phyloP scores from a whole-genome alignment of 2,888 invertebrate genomes.

The Alloplasta piceator region DNA sequence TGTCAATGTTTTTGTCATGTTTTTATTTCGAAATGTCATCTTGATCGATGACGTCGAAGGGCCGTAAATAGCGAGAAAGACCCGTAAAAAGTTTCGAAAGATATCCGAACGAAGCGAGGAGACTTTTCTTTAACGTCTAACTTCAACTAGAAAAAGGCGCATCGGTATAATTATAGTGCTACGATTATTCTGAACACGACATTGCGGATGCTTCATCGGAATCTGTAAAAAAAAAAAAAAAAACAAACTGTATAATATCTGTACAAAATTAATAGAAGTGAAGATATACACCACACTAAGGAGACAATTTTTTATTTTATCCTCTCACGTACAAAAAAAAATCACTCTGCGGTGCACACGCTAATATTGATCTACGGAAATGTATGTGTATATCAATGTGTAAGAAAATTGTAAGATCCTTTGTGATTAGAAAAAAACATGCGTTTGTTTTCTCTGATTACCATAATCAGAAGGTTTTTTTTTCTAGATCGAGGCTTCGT shows the following conservation, averaged over 20 bases:
- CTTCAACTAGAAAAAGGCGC: conserved; percentile 67
- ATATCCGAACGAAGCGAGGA: conserved; percentile 45
- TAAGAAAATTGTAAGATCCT: no score
- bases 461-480: no score
- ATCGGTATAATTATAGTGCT: conserved; percentile 70
- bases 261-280: conserved; percentile 77
- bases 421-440: no score
- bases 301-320: conserved; percentile 12
- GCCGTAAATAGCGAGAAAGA: conserved; percentile 51
- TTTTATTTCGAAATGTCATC: conserved; percentile 29
- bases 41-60: conserved; percentile 45
- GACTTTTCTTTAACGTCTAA: conserved; percentile 59
- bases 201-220: conserved; percentile 75
- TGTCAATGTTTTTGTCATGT: conserved; percentile 36
- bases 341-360: no score
- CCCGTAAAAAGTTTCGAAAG: conserved; percentile 48
- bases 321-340: conserved; percentile 6
- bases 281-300: conserved; percentile 67
- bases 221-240: conserved; percentile 70
- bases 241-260: conserved; percentile 74
- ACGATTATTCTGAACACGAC: conserved; percentile 72
- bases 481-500: no score
- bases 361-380: no score
- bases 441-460: no score
- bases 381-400: no score